phyloP scores from a whole-genome alignment of 2,888 invertebrate genomes.

The Trachelus tabidus region DNA sequence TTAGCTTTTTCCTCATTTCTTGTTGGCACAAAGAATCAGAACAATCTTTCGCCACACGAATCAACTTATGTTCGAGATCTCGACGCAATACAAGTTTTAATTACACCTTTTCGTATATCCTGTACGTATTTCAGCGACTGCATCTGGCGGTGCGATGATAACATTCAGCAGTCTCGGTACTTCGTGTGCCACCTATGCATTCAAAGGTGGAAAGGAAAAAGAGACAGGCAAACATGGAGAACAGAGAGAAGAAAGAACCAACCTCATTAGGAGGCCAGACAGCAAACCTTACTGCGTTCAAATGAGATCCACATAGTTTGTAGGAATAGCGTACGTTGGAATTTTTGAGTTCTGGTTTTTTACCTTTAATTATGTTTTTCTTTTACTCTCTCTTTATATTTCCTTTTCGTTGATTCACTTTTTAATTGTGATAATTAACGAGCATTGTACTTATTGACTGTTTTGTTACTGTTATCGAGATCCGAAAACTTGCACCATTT shows the following conservation, averaged over 20 bases:
- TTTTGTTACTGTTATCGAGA: background rate
- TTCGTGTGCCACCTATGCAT: constrained; percentile 34
- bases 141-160: constrained; percentile 53
- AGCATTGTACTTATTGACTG: background rate
- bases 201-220: constrained; percentile 38
- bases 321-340: constrained; percentile 40
- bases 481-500: background rate
- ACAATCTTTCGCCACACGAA: background rate
- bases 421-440: background rate
- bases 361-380: background rate
- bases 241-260: constrained; percentile 46
- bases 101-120: constrained; percentile 41
- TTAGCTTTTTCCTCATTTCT: background rate
- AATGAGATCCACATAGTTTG: constrained; percentile 47
- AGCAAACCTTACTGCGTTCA: constrained; percentile 39
- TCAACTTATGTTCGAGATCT: constrained; percentile 24
- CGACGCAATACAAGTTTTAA: constrained; percentile 47
- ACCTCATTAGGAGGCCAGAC: constrained; percentile 55
- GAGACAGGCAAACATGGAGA: constrained; percentile 22
- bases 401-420: background rate
- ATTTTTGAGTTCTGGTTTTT: constrained; percentile 45
- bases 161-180: constrained; percentile 37
- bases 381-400: background rate
- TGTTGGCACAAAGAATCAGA: background rate
- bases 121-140: constrained; percentile 41